Evolutionary conservation across 2,797 vertebrate genomes (phyloP).

Genomic region (Aulostomus chinensis): DNA sequence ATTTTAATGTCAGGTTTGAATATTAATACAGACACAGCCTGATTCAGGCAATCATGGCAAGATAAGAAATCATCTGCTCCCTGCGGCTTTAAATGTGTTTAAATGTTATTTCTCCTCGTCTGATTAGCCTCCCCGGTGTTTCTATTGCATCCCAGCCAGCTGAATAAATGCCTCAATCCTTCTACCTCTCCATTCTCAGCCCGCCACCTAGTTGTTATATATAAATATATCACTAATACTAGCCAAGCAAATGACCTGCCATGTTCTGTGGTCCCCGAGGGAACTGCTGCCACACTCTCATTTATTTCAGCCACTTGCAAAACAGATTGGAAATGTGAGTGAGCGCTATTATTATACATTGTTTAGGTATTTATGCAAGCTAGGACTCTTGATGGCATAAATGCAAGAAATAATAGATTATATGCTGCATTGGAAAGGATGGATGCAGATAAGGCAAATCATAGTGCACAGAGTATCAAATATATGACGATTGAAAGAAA

Average conservation of each 20-base stretch:
- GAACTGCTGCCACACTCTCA: constrained; percentile 46
- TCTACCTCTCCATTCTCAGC: constrained; percentile 24
- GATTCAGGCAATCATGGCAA: constrained; percentile 13
- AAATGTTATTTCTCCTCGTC: constrained; percentile 38
- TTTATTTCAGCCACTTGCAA: constrained; percentile 51
- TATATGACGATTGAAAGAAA: too few species aligned
- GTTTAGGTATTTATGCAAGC: constrained; percentile 42
- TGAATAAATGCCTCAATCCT: constrained; percentile 36
- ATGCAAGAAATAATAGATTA: constrained; percentile 25
- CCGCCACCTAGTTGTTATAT: constrained; percentile 17
- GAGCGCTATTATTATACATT: constrained; percentile 24
- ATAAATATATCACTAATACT: constrained; percentile 48
- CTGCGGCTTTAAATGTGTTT: constrained; percentile 35
- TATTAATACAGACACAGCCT: constrained; percentile 19
- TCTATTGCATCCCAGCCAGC: constrained; percentile 29
- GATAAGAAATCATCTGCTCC: constrained; percentile 32
- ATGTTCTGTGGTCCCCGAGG: constrained; percentile 45
- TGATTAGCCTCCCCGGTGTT: constrained; percentile 44
- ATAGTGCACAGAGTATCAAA: too few species aligned
- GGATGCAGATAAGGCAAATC: constrained; percentile 8
- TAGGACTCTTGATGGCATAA: constrained; percentile 14
- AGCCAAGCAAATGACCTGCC: constrained; percentile 63
- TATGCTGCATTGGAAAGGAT: background rate
- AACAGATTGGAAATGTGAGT: constrained; percentile 51
- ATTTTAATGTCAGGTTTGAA: constrained; percentile 28